Conservation (phyloP, 2,113 vertebrate genomes). For the Tonatia bakeri region DNA sequence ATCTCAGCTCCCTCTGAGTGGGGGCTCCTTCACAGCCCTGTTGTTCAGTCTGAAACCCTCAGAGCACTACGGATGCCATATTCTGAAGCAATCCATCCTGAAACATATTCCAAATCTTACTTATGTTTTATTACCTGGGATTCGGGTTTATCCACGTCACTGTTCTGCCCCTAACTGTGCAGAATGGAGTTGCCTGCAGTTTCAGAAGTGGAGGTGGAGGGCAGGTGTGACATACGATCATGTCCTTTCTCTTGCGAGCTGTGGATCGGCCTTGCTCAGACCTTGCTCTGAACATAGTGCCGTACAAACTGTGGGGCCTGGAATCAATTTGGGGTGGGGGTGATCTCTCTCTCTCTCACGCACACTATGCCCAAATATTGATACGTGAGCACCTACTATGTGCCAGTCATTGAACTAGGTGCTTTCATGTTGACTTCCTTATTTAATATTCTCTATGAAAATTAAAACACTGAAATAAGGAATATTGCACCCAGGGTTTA, state of each 20-base stretch:
- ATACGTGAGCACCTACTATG: neutral
- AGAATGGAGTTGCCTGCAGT: neutral
- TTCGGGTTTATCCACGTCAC: neutral
- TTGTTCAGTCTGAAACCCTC: neutral
- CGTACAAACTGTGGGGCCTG: neutral
- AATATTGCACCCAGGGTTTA: neutral
- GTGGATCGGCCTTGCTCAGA: neutral
- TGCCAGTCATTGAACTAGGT: neutral
- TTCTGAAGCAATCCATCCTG: neutral
- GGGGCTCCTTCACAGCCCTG: neutral
- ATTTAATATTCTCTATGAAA: neutral
- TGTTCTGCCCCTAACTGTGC: neutral
- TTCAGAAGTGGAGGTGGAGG: neutral
- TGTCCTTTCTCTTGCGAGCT: neutral
- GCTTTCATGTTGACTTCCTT: neutral
- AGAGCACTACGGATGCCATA: neutral
- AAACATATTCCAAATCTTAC: neutral
- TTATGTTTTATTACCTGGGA: neutral
- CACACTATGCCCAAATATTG: neutral
- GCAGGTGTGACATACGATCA: neutral
- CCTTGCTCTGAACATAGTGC: neutral
- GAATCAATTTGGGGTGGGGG: neutral
- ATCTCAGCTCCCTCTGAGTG: neutral
- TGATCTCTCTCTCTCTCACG: neutral
- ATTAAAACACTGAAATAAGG: neutral